Conservation (phyloP, 2,888 invertebrate genomes). For the Eulithis testata region DNA sequence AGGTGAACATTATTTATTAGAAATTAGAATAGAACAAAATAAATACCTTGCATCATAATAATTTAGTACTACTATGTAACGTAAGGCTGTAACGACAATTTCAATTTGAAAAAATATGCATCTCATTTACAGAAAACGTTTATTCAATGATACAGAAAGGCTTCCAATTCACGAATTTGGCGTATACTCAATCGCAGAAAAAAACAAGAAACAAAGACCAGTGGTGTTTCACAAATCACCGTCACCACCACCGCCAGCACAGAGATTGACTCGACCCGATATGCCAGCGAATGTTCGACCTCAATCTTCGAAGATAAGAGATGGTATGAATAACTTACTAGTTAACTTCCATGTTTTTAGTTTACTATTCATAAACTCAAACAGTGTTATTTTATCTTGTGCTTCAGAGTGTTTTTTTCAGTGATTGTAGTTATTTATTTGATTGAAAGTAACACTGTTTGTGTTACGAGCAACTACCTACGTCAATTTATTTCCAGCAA, state of each 20-base stretch:
- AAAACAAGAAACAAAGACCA: conserved; percentile 52
- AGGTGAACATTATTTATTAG: conserved; percentile 50
- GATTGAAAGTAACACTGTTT: conserved; percentile 69
- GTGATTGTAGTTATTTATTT: conserved; percentile 15
- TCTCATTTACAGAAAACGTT: conserved; percentile 61
- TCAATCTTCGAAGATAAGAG: conserved; percentile 62
- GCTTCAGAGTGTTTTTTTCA: not conserved
- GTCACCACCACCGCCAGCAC: conserved; percentile 60
- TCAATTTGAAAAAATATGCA: not conserved
- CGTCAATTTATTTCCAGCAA: conserved; percentile 45
- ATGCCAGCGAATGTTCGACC: conserved; percentile 49
- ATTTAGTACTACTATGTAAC: not conserved
- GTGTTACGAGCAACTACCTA: conserved; percentile 41
- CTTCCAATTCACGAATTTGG: conserved; percentile 71
- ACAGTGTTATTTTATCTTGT: conserved; percentile 52
- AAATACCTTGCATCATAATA: not conserved
- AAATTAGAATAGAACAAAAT: not conserved
- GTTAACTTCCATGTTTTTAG: not conserved
- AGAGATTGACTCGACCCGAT: conserved; percentile 54
- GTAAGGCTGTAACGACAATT: not conserved
- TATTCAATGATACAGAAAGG: conserved; percentile 62
- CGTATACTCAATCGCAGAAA: conserved; percentile 70
- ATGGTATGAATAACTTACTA: conserved; percentile 53
- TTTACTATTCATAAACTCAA: conserved; percentile 39
- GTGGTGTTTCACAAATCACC: conserved; percentile 57